These are phyloP conservation scores for Ormyrus pomaceus DNA, from an alignment of 2,888 invertebrate species.

Conservation along the genomic window DNA sequence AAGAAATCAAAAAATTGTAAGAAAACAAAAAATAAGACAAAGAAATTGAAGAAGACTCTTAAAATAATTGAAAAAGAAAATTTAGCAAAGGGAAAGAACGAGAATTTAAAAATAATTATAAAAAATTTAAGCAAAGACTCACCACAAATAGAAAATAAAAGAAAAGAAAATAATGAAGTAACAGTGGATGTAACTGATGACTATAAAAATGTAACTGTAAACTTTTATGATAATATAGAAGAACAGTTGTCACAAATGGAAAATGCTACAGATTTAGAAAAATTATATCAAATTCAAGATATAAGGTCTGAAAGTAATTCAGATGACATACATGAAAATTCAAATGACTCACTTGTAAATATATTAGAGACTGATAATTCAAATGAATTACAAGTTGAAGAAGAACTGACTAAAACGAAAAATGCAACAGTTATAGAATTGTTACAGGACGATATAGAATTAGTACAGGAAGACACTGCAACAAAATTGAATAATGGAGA, in stretches of 20 bases:
- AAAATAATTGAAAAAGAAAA: background rate
- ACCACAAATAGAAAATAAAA: background rate
- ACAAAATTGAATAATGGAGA: too few relatives aligned
- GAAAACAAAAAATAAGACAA: conserved; percentile 6
- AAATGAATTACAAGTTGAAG: background rate
- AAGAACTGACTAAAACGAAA: background rate
- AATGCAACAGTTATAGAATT: background rate
- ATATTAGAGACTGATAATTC: background rate
- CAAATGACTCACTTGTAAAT: background rate
- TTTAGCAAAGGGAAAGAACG: background rate
- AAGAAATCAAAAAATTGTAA: background rate
- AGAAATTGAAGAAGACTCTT: background rate
- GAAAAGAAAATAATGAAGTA: background rate
- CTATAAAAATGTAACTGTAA: background rate
- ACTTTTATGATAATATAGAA: too few relatives aligned
- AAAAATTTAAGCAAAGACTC: conserved; percentile 13
- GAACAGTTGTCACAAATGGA: too few relatives aligned
- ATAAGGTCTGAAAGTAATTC: too few relatives aligned
- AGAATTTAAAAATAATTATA: background rate
- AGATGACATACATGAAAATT: too few relatives aligned
- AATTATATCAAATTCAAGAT: too few relatives aligned
- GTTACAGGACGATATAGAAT: too few relatives aligned
- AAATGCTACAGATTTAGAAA: too few relatives aligned
- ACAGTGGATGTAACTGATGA: background rate
- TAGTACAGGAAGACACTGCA: too few relatives aligned